phyloP scores from a whole-genome alignment of 2,888 invertebrate species.

The Bembecia ichneumoniformis region DNA sequence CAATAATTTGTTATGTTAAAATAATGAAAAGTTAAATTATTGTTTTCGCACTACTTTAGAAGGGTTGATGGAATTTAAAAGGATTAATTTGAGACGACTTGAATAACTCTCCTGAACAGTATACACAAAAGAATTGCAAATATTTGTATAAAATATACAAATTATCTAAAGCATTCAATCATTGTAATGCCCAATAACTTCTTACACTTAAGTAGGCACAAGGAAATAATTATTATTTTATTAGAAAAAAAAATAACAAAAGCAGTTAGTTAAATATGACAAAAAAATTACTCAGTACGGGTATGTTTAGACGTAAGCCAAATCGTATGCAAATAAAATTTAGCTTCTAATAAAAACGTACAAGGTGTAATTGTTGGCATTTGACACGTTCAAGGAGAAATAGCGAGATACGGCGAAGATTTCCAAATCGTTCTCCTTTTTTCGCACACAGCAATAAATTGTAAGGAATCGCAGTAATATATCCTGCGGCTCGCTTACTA shows the following conservation, averaged over 20 bases:
- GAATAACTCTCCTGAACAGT: too few relatives aligned
- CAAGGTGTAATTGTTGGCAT: not conserved
- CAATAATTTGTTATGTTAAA: too few relatives aligned
- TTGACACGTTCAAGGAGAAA: not conserved
- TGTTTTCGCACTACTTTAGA: too few relatives aligned
- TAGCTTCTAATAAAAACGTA: not conserved
- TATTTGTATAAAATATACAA: too few relatives aligned
- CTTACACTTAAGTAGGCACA: not conserved
- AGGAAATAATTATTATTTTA: not conserved
- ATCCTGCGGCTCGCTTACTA: conserved; percentile 19
- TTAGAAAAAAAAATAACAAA: not conserved
- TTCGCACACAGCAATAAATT: conserved; percentile 21
- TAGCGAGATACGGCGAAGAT: not conserved
- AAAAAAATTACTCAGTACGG: not conserved
- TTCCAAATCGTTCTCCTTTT: conserved; percentile 7
- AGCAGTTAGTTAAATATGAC: not conserved
- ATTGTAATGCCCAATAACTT: not conserved
- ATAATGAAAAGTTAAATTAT: too few relatives aligned
- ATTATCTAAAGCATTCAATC: too few relatives aligned
- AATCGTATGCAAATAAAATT: not conserved
- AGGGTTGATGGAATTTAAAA: too few relatives aligned
- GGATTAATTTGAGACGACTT: too few relatives aligned
- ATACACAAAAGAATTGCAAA: too few relatives aligned
- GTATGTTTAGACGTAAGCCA: not conserved
- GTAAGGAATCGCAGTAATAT: conserved; percentile 21